Conservation (phyloP, 2,113 vertebrate species). For the Rana temporaria region DNA sequence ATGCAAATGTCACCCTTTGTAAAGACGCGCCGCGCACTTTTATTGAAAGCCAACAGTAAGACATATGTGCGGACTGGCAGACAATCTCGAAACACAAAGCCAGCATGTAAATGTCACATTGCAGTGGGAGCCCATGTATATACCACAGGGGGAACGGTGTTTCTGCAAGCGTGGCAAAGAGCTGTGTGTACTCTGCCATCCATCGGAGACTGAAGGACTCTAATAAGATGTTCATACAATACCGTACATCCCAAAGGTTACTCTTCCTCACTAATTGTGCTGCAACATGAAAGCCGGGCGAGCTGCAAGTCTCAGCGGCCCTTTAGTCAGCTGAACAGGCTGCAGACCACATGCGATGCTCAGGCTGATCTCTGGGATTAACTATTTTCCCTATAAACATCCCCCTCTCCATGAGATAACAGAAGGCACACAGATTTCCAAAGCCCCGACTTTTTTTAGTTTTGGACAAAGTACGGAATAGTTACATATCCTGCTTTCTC, state of each 20-base stretch:
- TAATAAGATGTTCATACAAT: slow-evolving; percentile 16
- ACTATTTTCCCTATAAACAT: too few relatives aligned
- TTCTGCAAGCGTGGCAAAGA: background rate
- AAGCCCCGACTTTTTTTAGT: too few relatives aligned
- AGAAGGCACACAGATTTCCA: too few relatives aligned
- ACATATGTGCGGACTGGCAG: slow-evolving; percentile 39
- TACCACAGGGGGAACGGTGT: slow-evolving; percentile 4
- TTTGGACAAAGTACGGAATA: too few relatives aligned
- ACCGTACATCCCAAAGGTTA: slow-evolving; percentile 9
- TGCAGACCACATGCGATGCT: too few relatives aligned
- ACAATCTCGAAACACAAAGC: slow-evolving; percentile 30
- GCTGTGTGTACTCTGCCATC: slow-evolving; percentile 7
- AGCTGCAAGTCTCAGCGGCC: background rate
- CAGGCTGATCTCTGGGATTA: too few relatives aligned
- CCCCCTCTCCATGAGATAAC: too few relatives aligned
- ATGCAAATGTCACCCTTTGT: slow-evolving; percentile 47
- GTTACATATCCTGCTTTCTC: too few relatives aligned
- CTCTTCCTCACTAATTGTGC: slow-evolving; percentile 9
- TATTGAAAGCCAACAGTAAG: slow-evolving; percentile 20
- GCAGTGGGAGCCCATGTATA: slow-evolving; percentile 9
- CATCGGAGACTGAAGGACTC: background rate
- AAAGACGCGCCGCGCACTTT: background rate
- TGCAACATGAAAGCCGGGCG: background rate
- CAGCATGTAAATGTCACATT: slow-evolving; percentile 48
- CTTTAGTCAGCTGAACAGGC: too few relatives aligned